phyloP scores from a whole-genome alignment of 1,140 invertebrate species.

The Halesus radiatus region DNA sequence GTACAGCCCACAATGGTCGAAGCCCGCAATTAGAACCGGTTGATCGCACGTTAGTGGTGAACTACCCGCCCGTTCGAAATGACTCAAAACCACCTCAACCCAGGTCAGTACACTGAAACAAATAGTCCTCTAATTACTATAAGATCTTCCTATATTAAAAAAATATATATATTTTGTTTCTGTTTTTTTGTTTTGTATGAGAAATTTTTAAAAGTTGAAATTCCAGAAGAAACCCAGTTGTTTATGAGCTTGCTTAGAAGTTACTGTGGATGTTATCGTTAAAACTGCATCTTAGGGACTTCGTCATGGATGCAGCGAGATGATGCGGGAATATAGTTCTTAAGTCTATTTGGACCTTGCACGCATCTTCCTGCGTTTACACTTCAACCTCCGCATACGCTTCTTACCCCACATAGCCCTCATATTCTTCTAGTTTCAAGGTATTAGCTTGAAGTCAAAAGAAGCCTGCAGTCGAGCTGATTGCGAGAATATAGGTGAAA shows the following conservation, averaged over 20 bases:
- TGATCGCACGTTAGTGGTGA: too few relatives aligned
- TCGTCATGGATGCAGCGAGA: too few relatives aligned
- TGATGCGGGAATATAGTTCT: conserved; percentile 9
- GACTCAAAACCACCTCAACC: too few relatives aligned
- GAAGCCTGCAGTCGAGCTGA: conserved; percentile 23
- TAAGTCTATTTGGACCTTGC: conserved; percentile 89
- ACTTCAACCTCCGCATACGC: conserved; percentile 95
- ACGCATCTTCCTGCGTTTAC: conserved; percentile 97
- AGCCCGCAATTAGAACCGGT: too few relatives aligned
- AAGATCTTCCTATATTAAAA: too few relatives aligned
- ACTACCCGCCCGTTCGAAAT: too few relatives aligned
- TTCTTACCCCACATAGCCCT: conserved; percentile 85
- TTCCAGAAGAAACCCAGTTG: conserved; percentile 7
- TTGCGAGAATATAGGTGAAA: conserved; percentile 48
- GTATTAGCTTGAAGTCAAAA: conserved; percentile 23
- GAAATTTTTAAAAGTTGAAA: conserved; percentile 7
- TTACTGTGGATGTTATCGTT: conserved; percentile 9
- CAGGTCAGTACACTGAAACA: too few relatives aligned
- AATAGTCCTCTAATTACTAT: too few relatives aligned
- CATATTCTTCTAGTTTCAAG: conserved; percentile 45
- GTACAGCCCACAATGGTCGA: too few relatives aligned
- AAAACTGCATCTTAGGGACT: conserved; percentile 6
- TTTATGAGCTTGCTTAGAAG: conserved; percentile 19
- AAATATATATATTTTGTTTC: neutral
- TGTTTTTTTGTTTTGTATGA: conserved; percentile 18